Conservation (phyloP, 2,113 vertebrate genomes). For the Cacatua alba region DNA sequence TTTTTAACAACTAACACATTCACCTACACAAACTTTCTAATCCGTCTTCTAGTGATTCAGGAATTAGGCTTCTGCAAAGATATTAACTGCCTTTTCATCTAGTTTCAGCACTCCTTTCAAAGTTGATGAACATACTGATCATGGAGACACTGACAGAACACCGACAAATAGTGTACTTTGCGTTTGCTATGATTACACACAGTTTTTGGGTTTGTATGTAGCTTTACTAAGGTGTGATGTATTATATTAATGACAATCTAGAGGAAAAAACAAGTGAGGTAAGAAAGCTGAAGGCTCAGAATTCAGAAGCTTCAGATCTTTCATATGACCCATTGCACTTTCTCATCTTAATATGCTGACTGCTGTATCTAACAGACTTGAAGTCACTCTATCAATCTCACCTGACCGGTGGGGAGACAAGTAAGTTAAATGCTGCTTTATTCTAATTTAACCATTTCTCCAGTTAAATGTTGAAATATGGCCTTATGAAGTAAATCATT, state of each 20-base stretch:
- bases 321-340: neutral
- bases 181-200: neutral
- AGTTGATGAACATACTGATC: neutral
- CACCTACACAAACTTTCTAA: neutral
- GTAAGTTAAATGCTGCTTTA: neutral
- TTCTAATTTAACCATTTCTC: neutral
- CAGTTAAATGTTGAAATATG: neutral
- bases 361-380: neutral
- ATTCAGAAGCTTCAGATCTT: neutral
- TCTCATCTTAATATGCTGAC: neutral
- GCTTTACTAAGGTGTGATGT: neutral
- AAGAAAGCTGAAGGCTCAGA: neutral
- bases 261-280: neutral
- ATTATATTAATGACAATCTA: no score
- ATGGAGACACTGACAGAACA: neutral
- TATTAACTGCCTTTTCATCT: neutral
- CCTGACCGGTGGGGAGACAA: neutral
- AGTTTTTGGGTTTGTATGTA: neutral
- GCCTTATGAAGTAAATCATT: neutral
- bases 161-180: rapidly evolving
- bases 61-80: neutral
- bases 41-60: neutral
- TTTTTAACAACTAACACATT: neutral
- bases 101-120: neutral
- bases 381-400: neutral